Evolutionary conservation across 1,140 invertebrate genomes (phyloP).

Genomic region (Augochlora pura): DNA sequence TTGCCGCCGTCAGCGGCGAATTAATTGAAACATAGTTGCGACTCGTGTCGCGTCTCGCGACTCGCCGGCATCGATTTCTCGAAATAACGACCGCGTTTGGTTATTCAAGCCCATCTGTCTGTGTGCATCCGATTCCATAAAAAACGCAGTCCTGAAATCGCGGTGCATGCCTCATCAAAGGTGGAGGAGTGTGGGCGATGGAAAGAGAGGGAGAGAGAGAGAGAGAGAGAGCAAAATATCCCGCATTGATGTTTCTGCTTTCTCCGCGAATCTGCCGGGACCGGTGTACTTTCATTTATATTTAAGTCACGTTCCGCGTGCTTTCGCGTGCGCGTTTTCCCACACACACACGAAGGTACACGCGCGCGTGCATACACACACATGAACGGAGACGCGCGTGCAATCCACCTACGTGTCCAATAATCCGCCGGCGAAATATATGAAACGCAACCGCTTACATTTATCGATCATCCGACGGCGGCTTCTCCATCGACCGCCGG

Average conservation of each 20-base stretch:
- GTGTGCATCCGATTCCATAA: constrained; percentile 1
- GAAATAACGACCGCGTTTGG: not conserved
- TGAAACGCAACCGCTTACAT: constrained; percentile 14
- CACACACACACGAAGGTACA: not conserved
- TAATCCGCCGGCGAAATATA: constrained; percentile 15
- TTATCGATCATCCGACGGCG: not conserved
- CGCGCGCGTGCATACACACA: not conserved
- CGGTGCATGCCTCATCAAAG: constrained; percentile 43
- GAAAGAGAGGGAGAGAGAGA: too few relatives aligned
- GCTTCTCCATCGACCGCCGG: too few relatives aligned
- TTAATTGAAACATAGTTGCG: not conserved
- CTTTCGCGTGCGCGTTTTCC: not conserved
- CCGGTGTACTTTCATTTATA: not conserved
- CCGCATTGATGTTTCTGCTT: constrained; percentile 23
- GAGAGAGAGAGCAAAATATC: constrained; percentile 19
- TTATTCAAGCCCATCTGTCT: not conserved
- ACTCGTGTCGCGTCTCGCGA: not conserved
- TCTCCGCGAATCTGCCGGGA: not conserved
- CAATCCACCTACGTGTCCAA: constrained; percentile 20
- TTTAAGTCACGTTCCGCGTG: constrained; percentile 26
- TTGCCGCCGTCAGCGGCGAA: not conserved
- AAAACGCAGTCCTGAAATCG: constrained; percentile 39
- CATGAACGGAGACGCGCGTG: too few relatives aligned
- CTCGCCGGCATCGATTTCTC: not conserved
- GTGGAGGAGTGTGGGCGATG: not conserved